phyloP scores from a whole-genome alignment of 2,888 invertebrate species.

The Eudemis profundana region DNA sequence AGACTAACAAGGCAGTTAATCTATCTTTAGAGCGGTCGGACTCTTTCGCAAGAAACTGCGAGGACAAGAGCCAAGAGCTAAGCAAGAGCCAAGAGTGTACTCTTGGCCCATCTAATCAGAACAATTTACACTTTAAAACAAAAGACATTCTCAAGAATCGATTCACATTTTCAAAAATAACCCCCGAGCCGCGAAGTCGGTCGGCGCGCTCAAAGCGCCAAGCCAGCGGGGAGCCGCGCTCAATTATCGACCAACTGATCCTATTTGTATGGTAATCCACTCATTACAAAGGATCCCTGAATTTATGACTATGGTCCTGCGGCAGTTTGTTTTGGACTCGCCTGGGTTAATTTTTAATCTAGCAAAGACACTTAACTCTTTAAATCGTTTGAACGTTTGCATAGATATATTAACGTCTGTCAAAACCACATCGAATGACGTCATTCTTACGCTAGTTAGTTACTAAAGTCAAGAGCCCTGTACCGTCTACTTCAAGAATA shows the following conservation, averaged over 20 bases:
- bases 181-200: slow-evolving; percentile 23
- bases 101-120: no score
- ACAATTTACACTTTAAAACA: background rate
- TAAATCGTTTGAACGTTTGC: slow-evolving; percentile 6
- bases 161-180: slow-evolving; percentile 17
- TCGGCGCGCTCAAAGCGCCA: slow-evolving; percentile 69
- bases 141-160: slow-evolving; percentile 11
- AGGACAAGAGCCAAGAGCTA: no score
- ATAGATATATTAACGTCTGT: no score
- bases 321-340: slow-evolving; percentile 37
- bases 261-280: slow-evolving; percentile 84
- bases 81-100: no score
- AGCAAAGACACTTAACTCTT: slow-evolving; percentile 4
- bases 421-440: no score
- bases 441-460: no score
- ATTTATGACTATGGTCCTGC: slow-evolving; percentile 58
- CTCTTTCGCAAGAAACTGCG: no score
- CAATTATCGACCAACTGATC: slow-evolving; percentile 77
- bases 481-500: no score
- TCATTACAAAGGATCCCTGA: slow-evolving; percentile 76
- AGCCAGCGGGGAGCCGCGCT: slow-evolving; percentile 77
- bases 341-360: slow-evolving; percentile 27
- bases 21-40: no score
- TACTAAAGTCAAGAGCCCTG: no score
- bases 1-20: no score